These are phyloP conservation scores for Drosophila willistoni DNA, from an alignment of 1,140 invertebrate species.

Conservation along the genomic window DNA sequence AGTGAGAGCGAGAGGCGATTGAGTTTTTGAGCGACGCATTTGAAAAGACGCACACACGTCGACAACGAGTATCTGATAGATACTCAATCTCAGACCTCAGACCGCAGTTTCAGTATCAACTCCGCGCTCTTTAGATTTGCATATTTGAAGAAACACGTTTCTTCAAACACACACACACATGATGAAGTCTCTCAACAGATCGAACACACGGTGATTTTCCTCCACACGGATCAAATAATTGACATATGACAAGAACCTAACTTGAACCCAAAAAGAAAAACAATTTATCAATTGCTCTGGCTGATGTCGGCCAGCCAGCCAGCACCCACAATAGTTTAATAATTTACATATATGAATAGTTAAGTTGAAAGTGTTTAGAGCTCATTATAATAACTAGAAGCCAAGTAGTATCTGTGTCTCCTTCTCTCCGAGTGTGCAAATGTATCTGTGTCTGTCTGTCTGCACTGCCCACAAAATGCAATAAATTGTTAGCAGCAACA, in stretches of 20 bases:
- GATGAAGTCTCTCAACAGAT: neutral
- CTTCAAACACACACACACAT: neutral
- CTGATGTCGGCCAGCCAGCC: slow-evolving; percentile 30
- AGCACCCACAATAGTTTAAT: slow-evolving; percentile 57
- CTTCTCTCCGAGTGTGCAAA: slow-evolving; percentile 6
- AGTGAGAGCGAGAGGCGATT: slow-evolving; percentile 48
- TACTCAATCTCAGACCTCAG: slow-evolving; percentile 43
- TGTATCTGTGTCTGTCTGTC: slow-evolving; percentile 42
- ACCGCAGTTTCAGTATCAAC: slow-evolving; percentile 9
- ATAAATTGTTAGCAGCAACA: slow-evolving; percentile 61
- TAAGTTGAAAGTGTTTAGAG: slow-evolving; percentile 54
- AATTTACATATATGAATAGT: slow-evolving; percentile 42
- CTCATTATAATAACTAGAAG: slow-evolving; percentile 39
- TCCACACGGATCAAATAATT: neutral
- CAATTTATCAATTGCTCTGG: slow-evolving; percentile 63
- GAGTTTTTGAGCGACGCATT: slow-evolving; percentile 67
- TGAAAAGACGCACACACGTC: slow-evolving; percentile 51
- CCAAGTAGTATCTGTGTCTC: slow-evolving; percentile 23
- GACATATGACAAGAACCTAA: slow-evolving; percentile 6
- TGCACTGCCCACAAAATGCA: slow-evolving; percentile 76
- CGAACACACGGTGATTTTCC: neutral
- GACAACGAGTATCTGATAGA: slow-evolving; percentile 53
- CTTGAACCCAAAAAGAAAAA: slow-evolving; percentile 6
- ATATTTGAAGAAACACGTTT: slow-evolving; percentile 51
- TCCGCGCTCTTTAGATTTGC: slow-evolving; percentile 68